phyloP scores from a whole-genome alignment of 2,113 vertebrate species.

The Amblyornis subalaris region DNA sequence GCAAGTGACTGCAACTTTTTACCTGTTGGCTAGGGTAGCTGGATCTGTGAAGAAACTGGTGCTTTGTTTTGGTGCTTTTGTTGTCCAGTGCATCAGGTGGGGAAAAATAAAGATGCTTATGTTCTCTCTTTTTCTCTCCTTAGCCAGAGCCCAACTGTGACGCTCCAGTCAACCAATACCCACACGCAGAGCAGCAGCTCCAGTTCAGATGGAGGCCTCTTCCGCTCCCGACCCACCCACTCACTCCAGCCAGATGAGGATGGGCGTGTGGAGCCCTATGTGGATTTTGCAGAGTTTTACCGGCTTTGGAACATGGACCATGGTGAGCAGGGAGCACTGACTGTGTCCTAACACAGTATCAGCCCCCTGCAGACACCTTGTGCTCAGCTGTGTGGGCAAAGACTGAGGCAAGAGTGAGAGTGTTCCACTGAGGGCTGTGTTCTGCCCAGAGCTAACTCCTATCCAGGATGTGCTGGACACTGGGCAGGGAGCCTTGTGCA shows the following conservation, averaged over 20 bases:
- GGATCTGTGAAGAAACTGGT: neutral
- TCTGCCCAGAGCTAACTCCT: neutral
- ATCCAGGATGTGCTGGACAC: neutral
- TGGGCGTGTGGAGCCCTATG: constrained; percentile 90
- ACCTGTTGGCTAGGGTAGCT: neutral
- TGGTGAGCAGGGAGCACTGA: constrained; percentile 73
- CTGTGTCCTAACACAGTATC: constrained; percentile 23
- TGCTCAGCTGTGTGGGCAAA: neutral
- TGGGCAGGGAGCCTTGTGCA: neutral
- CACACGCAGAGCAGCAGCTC: constrained; percentile 98
- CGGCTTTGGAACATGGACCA: constrained; percentile 90
- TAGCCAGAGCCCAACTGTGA: constrained; percentile 94
- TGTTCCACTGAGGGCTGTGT: neutral
- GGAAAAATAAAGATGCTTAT: neutral
- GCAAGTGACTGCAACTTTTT: neutral
- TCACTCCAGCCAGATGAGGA: constrained; percentile 92
- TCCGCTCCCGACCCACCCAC: constrained; percentile 88
- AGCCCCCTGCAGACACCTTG: neutral
- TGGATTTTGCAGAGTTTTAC: constrained; percentile 97
- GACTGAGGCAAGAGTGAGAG: neutral
- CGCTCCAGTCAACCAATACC: constrained; percentile 93
- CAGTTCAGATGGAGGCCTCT: constrained; percentile 89
- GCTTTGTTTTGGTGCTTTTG: neutral
- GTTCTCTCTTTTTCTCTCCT: neutral
- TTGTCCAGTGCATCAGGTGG: neutral